Evolutionary conservation across 2,113 vertebrate species (phyloP), one percentile per base, ranked within the genome.

Genomic region (Coptodon rendalli): DNA sequence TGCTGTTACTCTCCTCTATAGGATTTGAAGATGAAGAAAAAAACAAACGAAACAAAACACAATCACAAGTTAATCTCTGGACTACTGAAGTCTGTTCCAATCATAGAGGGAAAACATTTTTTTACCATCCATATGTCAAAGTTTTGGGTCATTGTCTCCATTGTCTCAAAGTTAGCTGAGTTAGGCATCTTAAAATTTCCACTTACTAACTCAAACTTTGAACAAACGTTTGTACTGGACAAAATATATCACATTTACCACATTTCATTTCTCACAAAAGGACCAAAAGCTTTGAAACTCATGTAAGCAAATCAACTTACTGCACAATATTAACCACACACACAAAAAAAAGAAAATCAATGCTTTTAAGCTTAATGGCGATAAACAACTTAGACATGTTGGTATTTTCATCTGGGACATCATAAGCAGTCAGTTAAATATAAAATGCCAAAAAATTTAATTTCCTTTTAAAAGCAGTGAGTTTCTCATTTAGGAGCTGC

Each of bases 1-100:
- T 87, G 38, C 80, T 86, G 27, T 52, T 7, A 13, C 22, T 79
- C 19, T 93, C 83, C 14, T 92, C 95, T 95, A 81, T 4, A 90
- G 88, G 79, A 84, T 5, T 73, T 3, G 87, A 10, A 68, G 50
- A 3, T 31, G 71, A 3, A 59, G 2, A 36, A 16, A 6, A 43
- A 17, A 13, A 24, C 9, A 6, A 22, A 22, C 22, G 22, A 22
- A 22, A 22, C 22, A 22, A 22, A 22, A 22, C 22, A 7, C 45
- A 52, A 54, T 12, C 10, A 52, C 12, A 17, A 8, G 13, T n/a
- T 11, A 34, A 50, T 45, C 10, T 31, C 22, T 54, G 7, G 22
- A 45, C 68, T 45, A 27, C 14, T 43, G 38, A 1, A 45, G 36
- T 45, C 40, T 29, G 14, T 27, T 17, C 8, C 68, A 45, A 73